Evolutionary conservation across 2,113 vertebrate genomes (phyloP).

Genomic region (Caranx ignobilis): DNA sequence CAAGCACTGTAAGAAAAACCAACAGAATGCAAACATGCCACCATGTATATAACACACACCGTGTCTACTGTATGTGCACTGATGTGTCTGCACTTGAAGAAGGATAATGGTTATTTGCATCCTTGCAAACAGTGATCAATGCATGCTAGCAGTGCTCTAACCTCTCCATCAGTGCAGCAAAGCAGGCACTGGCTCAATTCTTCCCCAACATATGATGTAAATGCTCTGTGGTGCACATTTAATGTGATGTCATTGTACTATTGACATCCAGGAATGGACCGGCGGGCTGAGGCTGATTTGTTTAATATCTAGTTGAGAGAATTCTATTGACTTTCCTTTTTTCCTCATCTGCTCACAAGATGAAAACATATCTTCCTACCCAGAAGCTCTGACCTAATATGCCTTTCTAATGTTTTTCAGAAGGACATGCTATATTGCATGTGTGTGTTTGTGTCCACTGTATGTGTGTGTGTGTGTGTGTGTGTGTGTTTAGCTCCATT

Average conservation of each 20-base stretch:
- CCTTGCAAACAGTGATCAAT: conserved; percentile 57
- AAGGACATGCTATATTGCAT: conserved; percentile 63
- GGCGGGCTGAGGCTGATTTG: conserved; percentile 76
- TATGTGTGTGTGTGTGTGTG: conserved; percentile 29
- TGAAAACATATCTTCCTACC: conserved; percentile 81
- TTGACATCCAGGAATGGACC: conserved; percentile 71
- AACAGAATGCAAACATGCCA: conserved; percentile 30
- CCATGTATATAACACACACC: conserved; percentile 6
- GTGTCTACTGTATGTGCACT: conserved; percentile 1
- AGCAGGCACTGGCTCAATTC: conserved; percentile 37
- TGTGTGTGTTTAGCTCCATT: conserved; percentile 68
- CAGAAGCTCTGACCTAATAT: conserved; percentile 76
- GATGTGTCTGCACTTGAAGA: background rate
- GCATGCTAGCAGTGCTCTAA: conserved; percentile 31
- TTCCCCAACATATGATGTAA: conserved; percentile 59
- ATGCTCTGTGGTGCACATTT: conserved; percentile 65
- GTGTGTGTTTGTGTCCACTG: conserved; percentile 7
- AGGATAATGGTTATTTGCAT: conserved; percentile 46
- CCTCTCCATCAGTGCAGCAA: conserved; percentile 49
- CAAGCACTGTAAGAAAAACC: conserved; percentile 48
- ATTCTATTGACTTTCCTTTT: conserved; percentile 80
- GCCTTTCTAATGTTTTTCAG: conserved; percentile 74
- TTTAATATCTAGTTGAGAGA: conserved; percentile 80
- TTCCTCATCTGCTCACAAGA: conserved; percentile 75
- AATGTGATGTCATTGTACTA: conserved; percentile 77